Percentiles rank a stretch among this genome's conserved stretches.
Evolutionary conservation across 2,113 vertebrate genomes (phyloP).

Genomic region (Scartelaos histophorus): DNA sequence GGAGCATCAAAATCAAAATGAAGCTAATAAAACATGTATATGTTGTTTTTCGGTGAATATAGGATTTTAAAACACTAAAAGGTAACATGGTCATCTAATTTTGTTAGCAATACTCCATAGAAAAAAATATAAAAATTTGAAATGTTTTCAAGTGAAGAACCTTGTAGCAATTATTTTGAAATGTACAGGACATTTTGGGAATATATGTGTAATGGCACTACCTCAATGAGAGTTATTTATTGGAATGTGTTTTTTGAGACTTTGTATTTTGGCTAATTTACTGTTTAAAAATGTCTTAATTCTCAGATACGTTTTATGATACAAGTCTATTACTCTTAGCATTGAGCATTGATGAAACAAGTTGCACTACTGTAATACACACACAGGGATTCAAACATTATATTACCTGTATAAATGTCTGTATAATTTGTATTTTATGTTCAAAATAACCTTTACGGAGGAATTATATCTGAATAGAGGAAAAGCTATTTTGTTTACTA

Average conservation of each 20-base stretch:
- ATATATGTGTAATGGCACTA: conserved; percentile 37
- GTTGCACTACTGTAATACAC: neutral
- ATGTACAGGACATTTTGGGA: conserved; percentile 19
- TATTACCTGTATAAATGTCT: neutral
- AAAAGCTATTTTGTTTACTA: conserved; percentile 46
- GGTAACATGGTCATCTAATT: no score
- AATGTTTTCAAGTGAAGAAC: neutral
- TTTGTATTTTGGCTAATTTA: neutral
- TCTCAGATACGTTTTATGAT: neutral
- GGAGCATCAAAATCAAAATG: no score
- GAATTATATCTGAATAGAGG: conserved; percentile 35
- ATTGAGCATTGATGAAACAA: neutral
- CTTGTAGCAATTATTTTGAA: neutral
- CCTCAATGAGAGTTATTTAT: conserved; percentile 47
- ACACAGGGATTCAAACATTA: neutral
- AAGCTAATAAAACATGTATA: no score
- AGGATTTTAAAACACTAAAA: no score
- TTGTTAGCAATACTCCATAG: no score
- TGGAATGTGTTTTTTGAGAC: neutral
- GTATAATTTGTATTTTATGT: neutral
- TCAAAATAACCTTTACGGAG: neutral
- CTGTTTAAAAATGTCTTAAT: neutral
- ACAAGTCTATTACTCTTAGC: neutral
- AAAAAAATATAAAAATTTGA: neutral
- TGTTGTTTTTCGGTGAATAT: no score